Conservation (phyloP, 2,113 vertebrate species). For the Sylvietta virens region DNA sequence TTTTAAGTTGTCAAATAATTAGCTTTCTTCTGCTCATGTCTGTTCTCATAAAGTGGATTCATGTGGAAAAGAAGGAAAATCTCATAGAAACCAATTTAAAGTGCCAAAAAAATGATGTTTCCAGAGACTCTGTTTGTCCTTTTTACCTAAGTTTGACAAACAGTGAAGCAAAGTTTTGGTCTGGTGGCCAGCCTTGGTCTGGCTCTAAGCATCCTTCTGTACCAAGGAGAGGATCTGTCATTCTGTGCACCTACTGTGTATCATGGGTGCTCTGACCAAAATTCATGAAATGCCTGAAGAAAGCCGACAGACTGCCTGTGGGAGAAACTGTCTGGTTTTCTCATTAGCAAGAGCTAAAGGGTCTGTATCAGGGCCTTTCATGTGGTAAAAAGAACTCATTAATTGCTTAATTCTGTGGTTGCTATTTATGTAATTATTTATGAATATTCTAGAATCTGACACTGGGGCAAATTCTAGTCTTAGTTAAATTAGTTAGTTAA, state of each 20-base stretch:
- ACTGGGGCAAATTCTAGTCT: not conserved
- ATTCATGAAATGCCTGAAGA: slow-evolving; percentile 34
- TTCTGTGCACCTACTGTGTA: not conserved
- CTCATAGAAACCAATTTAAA: not conserved
- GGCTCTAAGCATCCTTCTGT: not conserved
- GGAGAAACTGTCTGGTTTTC: slow-evolving; percentile 53
- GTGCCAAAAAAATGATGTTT: not conserved
- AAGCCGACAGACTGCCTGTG: slow-evolving; percentile 54
- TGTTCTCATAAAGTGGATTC: slow-evolving; percentile 12
- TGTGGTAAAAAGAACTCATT: slow-evolving; percentile 56
- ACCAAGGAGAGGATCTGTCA: not conserved
- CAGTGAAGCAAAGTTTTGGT: not conserved
- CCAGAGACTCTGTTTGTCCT: not conserved
- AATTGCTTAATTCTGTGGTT: slow-evolving; percentile 50
- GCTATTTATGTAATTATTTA: slow-evolving; percentile 58
- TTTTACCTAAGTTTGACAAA: not conserved
- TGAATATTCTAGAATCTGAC: slow-evolving; percentile 55
- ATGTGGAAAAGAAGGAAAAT: not conserved
- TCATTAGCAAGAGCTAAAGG: slow-evolving; percentile 60
- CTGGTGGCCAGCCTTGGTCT: not conserved
- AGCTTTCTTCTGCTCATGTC: slow-evolving; percentile 22
- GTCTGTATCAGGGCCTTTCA: slow-evolving; percentile 40
- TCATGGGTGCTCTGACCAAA: not conserved
- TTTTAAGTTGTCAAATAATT: slow-evolving; percentile 56
- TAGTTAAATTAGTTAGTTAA: slow-evolving; percentile 41